Conservation (phyloP, 2,113 vertebrate genomes). For the Tychaedon coryphoeus region DNA sequence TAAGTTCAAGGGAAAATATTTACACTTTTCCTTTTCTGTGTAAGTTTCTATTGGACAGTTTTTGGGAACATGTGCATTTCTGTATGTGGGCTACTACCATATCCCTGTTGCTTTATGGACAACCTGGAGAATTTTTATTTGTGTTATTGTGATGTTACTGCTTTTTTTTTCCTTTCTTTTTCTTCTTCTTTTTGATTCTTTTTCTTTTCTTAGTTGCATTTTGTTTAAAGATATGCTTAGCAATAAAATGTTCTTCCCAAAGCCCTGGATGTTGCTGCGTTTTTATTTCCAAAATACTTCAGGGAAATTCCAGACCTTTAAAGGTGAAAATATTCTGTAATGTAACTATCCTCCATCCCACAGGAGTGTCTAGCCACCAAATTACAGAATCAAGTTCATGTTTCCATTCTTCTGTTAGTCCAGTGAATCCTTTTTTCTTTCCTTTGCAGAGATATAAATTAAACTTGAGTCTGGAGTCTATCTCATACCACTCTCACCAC, state of each 20-base stretch:
- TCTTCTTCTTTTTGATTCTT: conserved; percentile 57
- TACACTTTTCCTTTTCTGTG: conserved; percentile 77
- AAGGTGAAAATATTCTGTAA: not conserved
- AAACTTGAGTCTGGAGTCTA: not conserved
- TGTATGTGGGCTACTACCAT: conserved; percentile 79
- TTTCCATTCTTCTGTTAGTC: not conserved
- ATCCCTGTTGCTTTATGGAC: conserved; percentile 80
- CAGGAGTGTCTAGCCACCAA: not conserved
- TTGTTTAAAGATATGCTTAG: conserved; percentile 92
- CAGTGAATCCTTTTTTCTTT: not conserved
- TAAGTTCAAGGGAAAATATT: conserved; percentile 55
- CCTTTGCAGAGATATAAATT: not conserved
- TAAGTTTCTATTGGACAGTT: conserved; percentile 79
- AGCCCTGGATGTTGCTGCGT: conserved; percentile 69
- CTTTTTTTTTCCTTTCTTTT: conserved; percentile 69
- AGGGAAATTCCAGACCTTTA: not conserved
- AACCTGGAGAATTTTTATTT: conserved; percentile 78
- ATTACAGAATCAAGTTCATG: not conserved
- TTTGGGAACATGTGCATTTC: conserved; percentile 80
- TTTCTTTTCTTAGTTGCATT: conserved; percentile 82
- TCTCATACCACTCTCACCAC: not conserved
- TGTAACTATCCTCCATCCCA: not conserved
- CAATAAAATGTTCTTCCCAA: conserved; percentile 98
- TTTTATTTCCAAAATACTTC: conserved; percentile 61
- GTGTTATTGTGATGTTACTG: conserved; percentile 81